phyloP scores from a whole-genome alignment of 2,888 invertebrate species.

The Unio delphinus region DNA sequence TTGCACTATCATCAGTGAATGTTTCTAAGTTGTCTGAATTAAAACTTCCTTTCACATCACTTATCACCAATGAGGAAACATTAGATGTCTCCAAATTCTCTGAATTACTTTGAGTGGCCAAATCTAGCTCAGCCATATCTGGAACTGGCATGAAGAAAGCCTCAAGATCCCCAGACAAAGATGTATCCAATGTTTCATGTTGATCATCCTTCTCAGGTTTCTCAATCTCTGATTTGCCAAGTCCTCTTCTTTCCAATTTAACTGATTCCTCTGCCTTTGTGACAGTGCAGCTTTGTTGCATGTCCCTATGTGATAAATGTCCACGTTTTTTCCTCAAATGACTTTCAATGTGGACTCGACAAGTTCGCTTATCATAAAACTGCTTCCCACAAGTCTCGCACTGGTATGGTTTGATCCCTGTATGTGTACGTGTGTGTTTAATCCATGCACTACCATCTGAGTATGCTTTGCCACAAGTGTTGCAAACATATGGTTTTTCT shows the following conservation, averaged over 20 bases:
- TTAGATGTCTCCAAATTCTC: no score
- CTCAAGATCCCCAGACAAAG: no score
- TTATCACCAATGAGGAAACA: no score
- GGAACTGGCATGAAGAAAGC: no score
- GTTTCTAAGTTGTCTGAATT: no score
- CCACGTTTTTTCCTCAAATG: slow-evolving; percentile 10
- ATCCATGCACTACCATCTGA: slow-evolving; percentile 39
- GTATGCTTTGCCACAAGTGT: slow-evolving; percentile 24
- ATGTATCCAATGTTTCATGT: slow-evolving; percentile 8
- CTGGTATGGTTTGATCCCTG: slow-evolving; percentile 31
- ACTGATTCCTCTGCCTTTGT: background rate
- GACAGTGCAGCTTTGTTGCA: background rate
- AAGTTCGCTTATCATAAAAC: slow-evolving; percentile 28
- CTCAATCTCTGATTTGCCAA: no score
- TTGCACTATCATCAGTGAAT: no score
- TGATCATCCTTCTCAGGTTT: no score
- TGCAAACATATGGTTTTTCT: slow-evolving; percentile 35
- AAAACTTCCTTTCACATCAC: no score
- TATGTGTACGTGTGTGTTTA: slow-evolving; percentile 30
- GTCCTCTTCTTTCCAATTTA: background rate
- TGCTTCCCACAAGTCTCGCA: slow-evolving; percentile 27
- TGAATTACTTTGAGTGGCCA: no score
- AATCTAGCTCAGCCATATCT: no score
- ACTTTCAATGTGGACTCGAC: slow-evolving; percentile 27
- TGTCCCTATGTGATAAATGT: background rate